phyloP scores from a whole-genome alignment of 2,113 vertebrate genomes.

The Okapia johnstoni region DNA sequence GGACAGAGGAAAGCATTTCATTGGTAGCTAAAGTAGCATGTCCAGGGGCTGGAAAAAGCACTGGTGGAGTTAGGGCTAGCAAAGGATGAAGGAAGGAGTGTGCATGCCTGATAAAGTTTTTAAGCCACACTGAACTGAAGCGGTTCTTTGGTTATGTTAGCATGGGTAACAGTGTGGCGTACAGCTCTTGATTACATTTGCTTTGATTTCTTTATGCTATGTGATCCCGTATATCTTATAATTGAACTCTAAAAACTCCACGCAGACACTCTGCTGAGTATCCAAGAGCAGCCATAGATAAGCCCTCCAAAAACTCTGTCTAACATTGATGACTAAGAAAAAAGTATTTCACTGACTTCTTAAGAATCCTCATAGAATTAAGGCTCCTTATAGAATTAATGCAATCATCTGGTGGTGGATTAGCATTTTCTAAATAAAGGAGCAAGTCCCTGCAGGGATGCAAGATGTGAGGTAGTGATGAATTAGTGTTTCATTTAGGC shows the following conservation, averaged over 20 bases:
- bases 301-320: conserved; percentile 1
- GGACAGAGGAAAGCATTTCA: background rate
- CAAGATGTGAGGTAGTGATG: background rate
- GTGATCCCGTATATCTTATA: background rate
- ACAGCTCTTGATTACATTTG: background rate
- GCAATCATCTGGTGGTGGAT: background rate
- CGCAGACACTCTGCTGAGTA: background rate
- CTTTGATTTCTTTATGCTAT: conserved; percentile 40
- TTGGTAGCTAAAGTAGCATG: background rate
- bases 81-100: background rate
- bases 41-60: background rate
- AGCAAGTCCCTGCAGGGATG: background rate
- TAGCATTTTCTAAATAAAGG: background rate
- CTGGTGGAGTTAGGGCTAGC: background rate
- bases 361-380: background rate
- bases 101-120: background rate
- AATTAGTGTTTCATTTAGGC: background rate
- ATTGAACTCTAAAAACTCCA: background rate
- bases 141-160: background rate
- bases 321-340: background rate
- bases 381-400: background rate
- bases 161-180: background rate
- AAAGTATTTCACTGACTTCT: conserved; percentile 12
- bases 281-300: background rate
- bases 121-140: background rate